A percentile compares a stretch with the other conserved stretches of the same genome.
Evolutionary conservation across 92 coral and sea anemone species (phyloP).

Genomic region (Palythoa heliodiscus): DNA sequence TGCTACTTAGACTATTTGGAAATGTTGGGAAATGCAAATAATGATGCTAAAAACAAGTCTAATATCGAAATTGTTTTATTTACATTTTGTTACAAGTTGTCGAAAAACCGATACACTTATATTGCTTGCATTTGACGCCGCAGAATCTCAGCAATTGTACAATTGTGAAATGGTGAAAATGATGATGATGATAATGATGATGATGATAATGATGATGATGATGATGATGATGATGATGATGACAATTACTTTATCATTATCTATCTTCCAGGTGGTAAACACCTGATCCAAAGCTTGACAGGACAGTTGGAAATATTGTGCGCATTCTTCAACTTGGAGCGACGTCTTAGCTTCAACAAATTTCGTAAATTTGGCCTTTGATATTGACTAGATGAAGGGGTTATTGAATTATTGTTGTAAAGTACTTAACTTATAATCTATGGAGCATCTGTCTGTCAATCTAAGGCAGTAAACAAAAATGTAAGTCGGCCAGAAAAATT

Average conservation of each 20-base stretch:
- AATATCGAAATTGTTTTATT: slow-evolving; percentile 6
- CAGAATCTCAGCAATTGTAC: neutral
- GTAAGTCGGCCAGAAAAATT: neutral
- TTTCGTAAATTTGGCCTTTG: neutral
- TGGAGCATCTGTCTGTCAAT: too few relatives aligned
- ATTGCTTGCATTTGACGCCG: neutral
- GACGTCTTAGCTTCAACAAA: neutral
- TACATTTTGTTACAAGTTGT: slow-evolving; percentile 6
- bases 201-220: neutral
- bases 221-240: neutral
- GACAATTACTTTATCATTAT: neutral
- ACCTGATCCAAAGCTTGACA: too few relatives aligned
- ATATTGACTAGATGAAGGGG: too few relatives aligned
- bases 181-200: neutral
- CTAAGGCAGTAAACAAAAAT: neutral
- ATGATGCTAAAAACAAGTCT: neutral
- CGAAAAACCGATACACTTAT: neutral
- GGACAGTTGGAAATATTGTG: too few relatives aligned
- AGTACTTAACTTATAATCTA: too few relatives aligned
- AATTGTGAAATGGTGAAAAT: neutral
- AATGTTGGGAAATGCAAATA: too few relatives aligned
- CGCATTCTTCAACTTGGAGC: too few relatives aligned
- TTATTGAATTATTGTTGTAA: too few relatives aligned
- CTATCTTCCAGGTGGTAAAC: too few relatives aligned
- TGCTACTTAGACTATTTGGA: too few relatives aligned